phyloP scores from a whole-genome alignment of 2,113 vertebrate species.

The Triplophysa siluroides region DNA sequence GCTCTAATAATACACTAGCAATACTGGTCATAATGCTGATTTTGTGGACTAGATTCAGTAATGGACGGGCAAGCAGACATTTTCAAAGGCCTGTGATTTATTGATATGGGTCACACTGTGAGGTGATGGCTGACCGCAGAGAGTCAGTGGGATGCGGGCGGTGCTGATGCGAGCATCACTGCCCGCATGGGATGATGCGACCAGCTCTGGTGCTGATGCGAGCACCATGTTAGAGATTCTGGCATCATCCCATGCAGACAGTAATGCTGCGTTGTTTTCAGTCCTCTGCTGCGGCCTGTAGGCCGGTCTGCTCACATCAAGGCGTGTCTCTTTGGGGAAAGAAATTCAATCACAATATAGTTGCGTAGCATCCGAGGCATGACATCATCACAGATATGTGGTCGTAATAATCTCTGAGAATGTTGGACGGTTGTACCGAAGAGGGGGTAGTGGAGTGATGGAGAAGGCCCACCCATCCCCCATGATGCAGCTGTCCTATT shows the following conservation, averaged over 20 bases:
- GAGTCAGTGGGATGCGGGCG: constrained; percentile 14
- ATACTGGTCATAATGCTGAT: background rate
- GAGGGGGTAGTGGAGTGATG: background rate
- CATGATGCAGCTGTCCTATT: constrained; percentile 47
- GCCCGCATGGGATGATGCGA: background rate
- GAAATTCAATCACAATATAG: background rate
- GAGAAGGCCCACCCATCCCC: constrained; percentile 44
- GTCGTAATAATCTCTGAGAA: constrained; percentile 19
- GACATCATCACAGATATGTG: constrained; percentile 25
- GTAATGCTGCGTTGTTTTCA: background rate
- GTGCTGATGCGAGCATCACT: constrained; percentile 12
- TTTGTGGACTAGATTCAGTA: background rate
- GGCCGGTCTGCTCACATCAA: background rate
- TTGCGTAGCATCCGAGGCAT: constrained; percentile 9
- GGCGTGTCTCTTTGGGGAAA: constrained; percentile 21
- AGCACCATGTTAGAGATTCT: background rate
- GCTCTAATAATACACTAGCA: no score
- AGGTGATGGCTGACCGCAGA: background rate
- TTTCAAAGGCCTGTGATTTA: constrained; percentile 22
- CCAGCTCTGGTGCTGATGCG: constrained; percentile 12
- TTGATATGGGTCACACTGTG: constrained; percentile 29
- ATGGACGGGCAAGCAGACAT: background rate
- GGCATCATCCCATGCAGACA: background rate
- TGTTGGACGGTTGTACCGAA: background rate
- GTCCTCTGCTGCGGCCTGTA: background rate